Evolutionary conservation across 2,888 invertebrate genomes (phyloP).

Genomic region (Heliothis peltigera): DNA sequence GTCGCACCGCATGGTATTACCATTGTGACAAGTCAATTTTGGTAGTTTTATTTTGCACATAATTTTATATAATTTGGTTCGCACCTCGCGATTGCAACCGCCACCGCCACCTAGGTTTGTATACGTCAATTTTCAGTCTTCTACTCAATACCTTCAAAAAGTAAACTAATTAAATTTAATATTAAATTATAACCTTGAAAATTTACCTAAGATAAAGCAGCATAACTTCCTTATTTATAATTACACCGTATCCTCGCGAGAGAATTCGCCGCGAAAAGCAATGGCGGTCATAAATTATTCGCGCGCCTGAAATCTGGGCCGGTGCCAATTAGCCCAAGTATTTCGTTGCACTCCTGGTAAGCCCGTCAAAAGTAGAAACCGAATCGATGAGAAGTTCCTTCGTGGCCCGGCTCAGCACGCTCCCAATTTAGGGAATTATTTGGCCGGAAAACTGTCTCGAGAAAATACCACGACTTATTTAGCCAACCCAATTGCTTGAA

Average conservation of each 20-base stretch:
- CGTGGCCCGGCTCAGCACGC: constrained; percentile 6
- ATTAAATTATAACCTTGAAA: constrained; percentile 21
- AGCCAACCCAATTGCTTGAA: constrained; percentile 21
- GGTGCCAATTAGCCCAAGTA: constrained; percentile 72
- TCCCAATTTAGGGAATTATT: constrained; percentile 37
- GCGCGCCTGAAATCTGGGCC: constrained; percentile 68
- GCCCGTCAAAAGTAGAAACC: constrained; percentile 58
- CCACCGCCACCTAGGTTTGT: too few relatives aligned
- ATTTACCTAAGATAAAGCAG: constrained; percentile 20
- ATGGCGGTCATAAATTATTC: constrained; percentile 70
- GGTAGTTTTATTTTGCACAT: too few relatives aligned
- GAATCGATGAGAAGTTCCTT: constrained; percentile 57
- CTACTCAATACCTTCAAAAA: not conserved
- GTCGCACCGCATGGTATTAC: too few relatives aligned
- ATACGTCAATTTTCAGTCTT: not conserved
- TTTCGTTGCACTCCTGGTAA: constrained; percentile 64
- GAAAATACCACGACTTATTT: constrained; percentile 23
- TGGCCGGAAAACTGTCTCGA: constrained; percentile 20
- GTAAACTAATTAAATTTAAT: constrained; percentile 14
- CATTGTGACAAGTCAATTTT: too few relatives aligned
- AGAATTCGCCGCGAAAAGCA: constrained; percentile 45
- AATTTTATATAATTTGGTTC: too few relatives aligned
- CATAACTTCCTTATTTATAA: constrained; percentile 42
- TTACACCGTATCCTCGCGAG: constrained; percentile 42
- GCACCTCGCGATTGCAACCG: too few relatives aligned